Conservation (phyloP, 2,797 vertebrate genomes). For the Dendrocincla tyrannina region DNA sequence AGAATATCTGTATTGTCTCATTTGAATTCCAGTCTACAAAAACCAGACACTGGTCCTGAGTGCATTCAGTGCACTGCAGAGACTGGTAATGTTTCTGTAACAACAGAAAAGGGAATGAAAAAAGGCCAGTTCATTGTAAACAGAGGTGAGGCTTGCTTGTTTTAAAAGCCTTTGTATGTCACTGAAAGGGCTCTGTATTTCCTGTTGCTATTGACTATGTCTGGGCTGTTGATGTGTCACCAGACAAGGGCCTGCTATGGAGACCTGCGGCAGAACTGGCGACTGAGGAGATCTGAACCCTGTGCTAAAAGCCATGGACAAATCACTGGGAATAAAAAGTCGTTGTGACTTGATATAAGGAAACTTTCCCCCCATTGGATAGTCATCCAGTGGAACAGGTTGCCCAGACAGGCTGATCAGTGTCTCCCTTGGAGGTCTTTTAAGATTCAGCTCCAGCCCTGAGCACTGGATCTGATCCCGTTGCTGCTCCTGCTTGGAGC, state of each 20-base stretch:
- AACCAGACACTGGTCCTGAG: not conserved
- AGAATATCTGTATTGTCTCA: not conserved
- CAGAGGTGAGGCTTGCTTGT: fast-evolving
- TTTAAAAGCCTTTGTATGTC: not conserved
- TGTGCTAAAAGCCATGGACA: not conserved
- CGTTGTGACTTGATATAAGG: not conserved
- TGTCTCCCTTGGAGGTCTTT: not conserved
- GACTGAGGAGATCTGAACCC: not conserved
- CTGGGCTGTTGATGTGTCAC: not conserved
- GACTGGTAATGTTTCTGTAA: not conserved
- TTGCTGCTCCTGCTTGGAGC: not conserved
- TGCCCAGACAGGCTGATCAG: not conserved
- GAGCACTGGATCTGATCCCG: fast-evolving
- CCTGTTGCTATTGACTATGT: not conserved
- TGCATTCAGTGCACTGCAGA: not conserved
- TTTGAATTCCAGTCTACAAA: not conserved
- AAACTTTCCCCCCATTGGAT: not conserved
- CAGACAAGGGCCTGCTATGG: not conserved
- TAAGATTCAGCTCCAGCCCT: not conserved
- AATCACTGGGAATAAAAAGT: not conserved
- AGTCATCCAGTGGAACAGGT: fast-evolving
- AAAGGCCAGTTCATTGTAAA: not conserved
- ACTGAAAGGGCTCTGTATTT: not conserved
- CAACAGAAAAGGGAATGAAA: not conserved
- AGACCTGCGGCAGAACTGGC: not conserved